phyloP scores from a whole-genome alignment of 2,113 vertebrate species.

The Paratilapia polleni region DNA sequence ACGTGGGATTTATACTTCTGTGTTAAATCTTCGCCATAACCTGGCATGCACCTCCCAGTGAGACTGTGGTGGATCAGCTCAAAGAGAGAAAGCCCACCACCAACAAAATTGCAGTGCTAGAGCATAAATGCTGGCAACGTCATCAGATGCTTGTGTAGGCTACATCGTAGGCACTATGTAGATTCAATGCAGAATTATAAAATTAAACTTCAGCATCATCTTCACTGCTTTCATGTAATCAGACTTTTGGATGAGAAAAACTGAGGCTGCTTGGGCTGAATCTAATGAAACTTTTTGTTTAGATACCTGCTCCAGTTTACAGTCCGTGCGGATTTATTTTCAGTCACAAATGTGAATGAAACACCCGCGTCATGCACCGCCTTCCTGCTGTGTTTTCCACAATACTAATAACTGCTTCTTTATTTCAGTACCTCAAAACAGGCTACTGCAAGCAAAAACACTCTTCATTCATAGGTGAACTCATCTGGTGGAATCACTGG shows the following conservation, averaged over 20 bases:
- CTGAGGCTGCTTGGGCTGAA: background rate
- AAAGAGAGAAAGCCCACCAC: background rate
- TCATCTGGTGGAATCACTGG: background rate
- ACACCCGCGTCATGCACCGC: rapidly evolving
- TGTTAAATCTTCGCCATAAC: background rate
- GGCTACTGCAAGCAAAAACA: background rate
- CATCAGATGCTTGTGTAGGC: background rate
- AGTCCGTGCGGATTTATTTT: background rate
- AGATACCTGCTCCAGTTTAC: background rate
- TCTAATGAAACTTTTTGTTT: rapidly evolving
- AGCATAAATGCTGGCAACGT: background rate
- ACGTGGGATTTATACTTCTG: background rate
- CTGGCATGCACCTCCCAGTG: background rate
- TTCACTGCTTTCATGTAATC: background rate
- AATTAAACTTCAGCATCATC: background rate
- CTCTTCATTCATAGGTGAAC: background rate
- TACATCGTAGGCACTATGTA: background rate
- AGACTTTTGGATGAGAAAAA: background rate
- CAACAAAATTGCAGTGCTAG: background rate
- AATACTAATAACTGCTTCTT: background rate
- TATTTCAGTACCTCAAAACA: background rate
- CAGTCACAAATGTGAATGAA: background rate
- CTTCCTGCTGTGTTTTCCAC: background rate
- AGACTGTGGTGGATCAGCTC: too few species aligned
- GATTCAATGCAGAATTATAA: background rate